Conservation (phyloP, 2,888 invertebrate species). For the Biston stratarius region DNA sequence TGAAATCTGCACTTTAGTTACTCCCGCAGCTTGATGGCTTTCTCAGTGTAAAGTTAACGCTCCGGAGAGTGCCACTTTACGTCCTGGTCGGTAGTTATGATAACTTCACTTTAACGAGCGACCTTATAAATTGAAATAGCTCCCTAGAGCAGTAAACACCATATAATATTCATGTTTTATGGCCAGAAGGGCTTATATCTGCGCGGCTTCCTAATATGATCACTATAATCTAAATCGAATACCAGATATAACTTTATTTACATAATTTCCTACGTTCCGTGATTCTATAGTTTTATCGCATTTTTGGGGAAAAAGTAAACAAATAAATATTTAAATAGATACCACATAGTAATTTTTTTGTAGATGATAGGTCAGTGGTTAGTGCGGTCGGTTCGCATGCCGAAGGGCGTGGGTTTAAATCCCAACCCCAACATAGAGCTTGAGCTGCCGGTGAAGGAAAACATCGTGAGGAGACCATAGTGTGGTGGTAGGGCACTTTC, state of each 20-base stretch:
- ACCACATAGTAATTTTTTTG: no score
- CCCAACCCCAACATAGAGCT: no score
- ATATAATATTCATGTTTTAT: constrained; percentile 37
- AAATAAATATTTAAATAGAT: no score
- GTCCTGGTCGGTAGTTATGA: constrained; percentile 44
- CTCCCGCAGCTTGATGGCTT: constrained; percentile 23
- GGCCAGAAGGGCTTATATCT: constrained; percentile 13
- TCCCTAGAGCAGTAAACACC: constrained; percentile 38
- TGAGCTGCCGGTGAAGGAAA: no score
- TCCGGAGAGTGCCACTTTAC: constrained; percentile 44
- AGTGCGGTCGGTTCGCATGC: no score
- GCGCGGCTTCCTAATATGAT: constrained; percentile 16
- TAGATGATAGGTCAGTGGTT: no score
- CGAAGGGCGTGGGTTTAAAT: no score
- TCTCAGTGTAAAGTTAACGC: constrained; percentile 42
- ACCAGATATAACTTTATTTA: neutral
- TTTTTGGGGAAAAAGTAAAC: no score
- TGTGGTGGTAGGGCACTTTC: no score
- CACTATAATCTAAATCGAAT: constrained; percentile 22
- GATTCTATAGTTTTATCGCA: neutral
- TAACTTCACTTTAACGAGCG: constrained; percentile 45
- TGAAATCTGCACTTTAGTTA: constrained; percentile 25
- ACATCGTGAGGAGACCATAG: no score
- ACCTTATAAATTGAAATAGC: constrained; percentile 45
- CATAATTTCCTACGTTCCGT: neutral